Base-by-base conservation (phyloP, 2,113 vertebrate species). In the Cichladusa arquata region DNA sequence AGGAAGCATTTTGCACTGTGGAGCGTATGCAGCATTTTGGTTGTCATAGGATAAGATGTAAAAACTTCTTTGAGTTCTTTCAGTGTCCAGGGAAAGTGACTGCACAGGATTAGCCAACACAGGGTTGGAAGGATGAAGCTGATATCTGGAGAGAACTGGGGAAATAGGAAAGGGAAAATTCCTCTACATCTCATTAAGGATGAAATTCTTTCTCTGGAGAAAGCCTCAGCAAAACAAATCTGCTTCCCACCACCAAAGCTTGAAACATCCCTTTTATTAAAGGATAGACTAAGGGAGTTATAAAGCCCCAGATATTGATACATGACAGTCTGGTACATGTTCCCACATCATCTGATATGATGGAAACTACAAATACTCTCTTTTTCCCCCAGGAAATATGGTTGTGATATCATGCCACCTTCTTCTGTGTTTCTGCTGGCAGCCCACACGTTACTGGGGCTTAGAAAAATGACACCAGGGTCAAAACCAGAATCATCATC, bases 241-340 rank as follows among this genome's bases (percentile, higher is more conserved):
- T 45, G 19, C 29, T 85, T 90, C 47, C 26, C 13, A 61, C 82
- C 45, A 23, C 29, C 34, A 70, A 81, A 66, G 3, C 19, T 57
- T 2, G 1, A 23, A n/a, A 28, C 33, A 45, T 31, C 5, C 3
- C 9, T 73, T 86, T 84, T 33, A 62, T 54, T 34, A 42, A 81
- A 62, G 33, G 54, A 17, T 56, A 50, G 58, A 38, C 17, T 51
- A 26, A 38, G 17, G 4, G 26, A 8, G 14, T 54, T 66, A 12
- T 22, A 33, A 83, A 12, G 1, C 8, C 44, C 24, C 6, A 48
- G 1, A 38, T 1, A 0, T 34, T 42, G 34, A n/a, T 17, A 25
- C 5, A 6, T 48, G 48, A 15, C 28, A 28, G 33, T 25, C n/a
- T 54, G 31, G 9, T 61, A n/a, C 0, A 0, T 14, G 42, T 60